A percentile compares a stretch with the other conserved stretches of the same genome.
Evolutionary conservation across 37 sponge, comb jelly and placozoan genomes (phyloP).

Genomic region (Petrosia ficiformis): DNA sequence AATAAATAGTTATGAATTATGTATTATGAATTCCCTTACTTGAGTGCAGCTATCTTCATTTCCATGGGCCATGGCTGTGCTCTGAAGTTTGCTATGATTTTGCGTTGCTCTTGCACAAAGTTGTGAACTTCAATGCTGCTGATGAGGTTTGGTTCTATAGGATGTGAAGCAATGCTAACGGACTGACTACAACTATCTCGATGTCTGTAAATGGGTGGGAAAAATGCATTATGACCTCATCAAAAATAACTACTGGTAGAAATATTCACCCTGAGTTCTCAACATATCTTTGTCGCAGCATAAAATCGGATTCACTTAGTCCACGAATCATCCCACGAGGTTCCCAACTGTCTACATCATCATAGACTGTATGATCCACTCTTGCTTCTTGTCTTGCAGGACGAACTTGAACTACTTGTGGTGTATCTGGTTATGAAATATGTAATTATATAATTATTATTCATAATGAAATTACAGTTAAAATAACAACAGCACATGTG

Average conservation of each 20-base stretch:
- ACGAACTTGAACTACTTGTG: too few relatives aligned
- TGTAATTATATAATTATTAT: too few relatives aligned
- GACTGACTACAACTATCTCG: background rate
- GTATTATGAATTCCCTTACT: slow-evolving; percentile 9
- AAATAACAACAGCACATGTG: too few relatives aligned
- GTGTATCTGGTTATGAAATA: too few relatives aligned
- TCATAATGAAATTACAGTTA: too few relatives aligned
- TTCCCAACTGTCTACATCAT: background rate
- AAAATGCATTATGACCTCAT: background rate
- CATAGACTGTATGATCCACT: background rate
- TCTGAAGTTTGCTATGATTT: slow-evolving; percentile 48
- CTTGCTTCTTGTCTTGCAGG: too few relatives aligned
- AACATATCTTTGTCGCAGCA: slow-evolving; percentile 63
- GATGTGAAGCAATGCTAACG: slow-evolving; percentile 16
- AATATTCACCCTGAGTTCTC: slow-evolving; percentile 35
- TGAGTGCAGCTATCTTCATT: slow-evolving; percentile 54
- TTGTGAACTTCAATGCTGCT: slow-evolving; percentile 31
- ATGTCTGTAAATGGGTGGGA: background rate
- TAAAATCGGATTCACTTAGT: slow-evolving; percentile 53
- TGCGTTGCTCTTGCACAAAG: slow-evolving; percentile 71
- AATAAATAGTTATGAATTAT: background rate
- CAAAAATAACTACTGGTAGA: background rate
- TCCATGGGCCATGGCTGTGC: slow-evolving; percentile 85
- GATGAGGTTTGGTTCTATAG: background rate
- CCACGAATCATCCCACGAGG: slow-evolving; percentile 12